Base-by-base conservation (phyloP, 2,888 invertebrate genomes). In the Sphecodes monilicornis region DNA sequence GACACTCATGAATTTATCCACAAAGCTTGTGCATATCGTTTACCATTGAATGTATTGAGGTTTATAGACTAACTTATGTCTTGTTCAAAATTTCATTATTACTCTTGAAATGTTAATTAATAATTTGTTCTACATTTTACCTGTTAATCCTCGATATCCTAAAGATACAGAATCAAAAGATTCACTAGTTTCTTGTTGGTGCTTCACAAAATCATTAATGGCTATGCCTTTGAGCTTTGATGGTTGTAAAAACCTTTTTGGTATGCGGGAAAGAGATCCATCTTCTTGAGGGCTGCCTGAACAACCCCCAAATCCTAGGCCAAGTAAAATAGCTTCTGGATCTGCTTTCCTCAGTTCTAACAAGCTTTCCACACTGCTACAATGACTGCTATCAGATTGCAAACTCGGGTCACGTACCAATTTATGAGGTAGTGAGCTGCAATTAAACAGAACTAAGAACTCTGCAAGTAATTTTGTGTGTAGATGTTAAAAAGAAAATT, bases 311-410 rank as follows among this genome's bases (percentile, higher is more conserved):
- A 98, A 98, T 18, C 98, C 98, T 78, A 98, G 95, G 88, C 97
- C 97, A 75, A 98, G 95, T 43, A 99, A 96, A 78, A 99, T 97
- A 78, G 98, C 97, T 94, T 98, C 98, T 0, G 98, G 98, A 95
- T 99, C 98, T 36, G 98, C 97, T 92, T 97, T 97, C 60, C 98
- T 96, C 29, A 97, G 96, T 90, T 98, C 98, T 90, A 98, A 95
- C 74, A 98, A 96, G 93, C 97, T 98, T 93, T 98, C 97, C 54
- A 98, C 97, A 92, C 97, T 96, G 76, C 98, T 98, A 92, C 97
- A 97, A 84, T 96, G 96, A 91, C 97, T 97, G 78, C 96, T 95
- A 82, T 95, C 95, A 22, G 95, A 95, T 80, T 95, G 95, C 36
- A 95, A 85, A 70, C 95, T 95, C 3, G 94, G 93, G 85, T 95